Base-by-base conservation (phyloP, 1,140 invertebrate species). In the Yoshiicerus persimilis region DNA sequence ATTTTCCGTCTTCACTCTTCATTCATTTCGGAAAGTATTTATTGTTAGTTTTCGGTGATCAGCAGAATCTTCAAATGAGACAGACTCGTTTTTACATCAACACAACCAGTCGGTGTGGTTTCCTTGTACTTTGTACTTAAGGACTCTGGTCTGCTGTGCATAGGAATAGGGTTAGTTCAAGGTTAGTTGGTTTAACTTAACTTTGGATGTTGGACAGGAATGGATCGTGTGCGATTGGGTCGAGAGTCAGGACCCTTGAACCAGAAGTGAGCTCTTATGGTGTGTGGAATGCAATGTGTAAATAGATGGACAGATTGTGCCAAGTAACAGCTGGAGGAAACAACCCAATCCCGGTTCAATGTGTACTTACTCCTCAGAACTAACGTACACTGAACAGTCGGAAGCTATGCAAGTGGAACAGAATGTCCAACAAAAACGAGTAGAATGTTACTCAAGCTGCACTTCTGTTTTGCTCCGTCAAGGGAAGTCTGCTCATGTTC, bases 251-350 rank as follows among this genome's bases (percentile, higher is more conserved):
- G 83, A 84, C 83, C 83, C 47, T 84, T 47, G 38, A 41, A 84
- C 39, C 83, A 84, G 83, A 62, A 41, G 83, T 84, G 38, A 47
- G 83, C 39, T 34, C 27, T 84, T 84, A 84, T 84, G 38, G 83
- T 25, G 83, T 84, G 83, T 47, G 83, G 83, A 84, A 84, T 84
- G 83, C 83, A 84, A 84, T 84, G 83, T 84, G 83, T 84, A 84
- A 84, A 84, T 84, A 84, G 83, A 84, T 84, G 83, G 38, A 84
- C 83, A 84, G 38, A 84, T 83, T 83, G 77, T 39, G 23, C 77
- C 27, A 32, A 84, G 83, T 84, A 84, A 84, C 83, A 84, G 83
- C 83, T 84, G 83, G 83, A 84, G 39, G 83, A 47, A 84, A 41
- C 25, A 84, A 62, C 83, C 38, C 83, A 47, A 84, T 84, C 38